Base-by-base conservation (phyloP, 2,113 vertebrate genomes). In the Sceloporus undulatus region DNA sequence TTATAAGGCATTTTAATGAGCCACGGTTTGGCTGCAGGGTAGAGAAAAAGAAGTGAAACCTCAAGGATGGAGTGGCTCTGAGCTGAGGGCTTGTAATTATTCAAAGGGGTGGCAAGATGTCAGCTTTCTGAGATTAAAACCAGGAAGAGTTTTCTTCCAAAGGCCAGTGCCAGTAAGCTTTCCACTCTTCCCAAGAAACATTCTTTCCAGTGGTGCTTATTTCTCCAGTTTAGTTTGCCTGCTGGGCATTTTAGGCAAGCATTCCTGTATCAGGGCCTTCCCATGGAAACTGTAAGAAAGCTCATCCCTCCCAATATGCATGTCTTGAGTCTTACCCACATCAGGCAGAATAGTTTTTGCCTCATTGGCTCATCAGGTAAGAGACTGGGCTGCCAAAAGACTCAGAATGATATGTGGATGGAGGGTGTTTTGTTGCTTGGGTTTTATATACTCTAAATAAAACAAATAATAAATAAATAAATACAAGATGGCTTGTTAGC, bases 1-100 rank as follows among this genome's bases (percentile, higher is more conserved):
- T 85, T 75, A 56, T 74, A 75, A 23, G n/a, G 83, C 83, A 85
- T 75, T 85, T 85, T 85, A 75, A 75, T 75, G n/a, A 75, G 71
- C n/a, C 40, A 2, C 7, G 48, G 5, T 48, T 48, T 40, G 71
- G 70, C 83, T 62, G 14, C 18, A 14, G 52, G 52, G n/a, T 59
- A 56, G 52, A 5, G 21, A 42, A 84, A 85, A 71, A 68, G 83
- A 85, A 85, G 52, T 23, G 40, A 75, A 40, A 19, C 34, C 11
- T 40, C 14, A n/a, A 75, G 71, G 38, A 75, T 27, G 54, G 52
- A 56, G 16, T 18, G 34, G 40, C 65, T 16, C 59, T 3, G 14
- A 82, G 40, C 59, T 3, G 14, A 82, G 40, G 29, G 8, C 42
- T 34, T 68, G 66, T 13, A 52, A 71, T n/a, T 27, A 75, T 62